Conservation (phyloP, 2,797 vertebrate species). For the Pangasius larnaudii region DNA sequence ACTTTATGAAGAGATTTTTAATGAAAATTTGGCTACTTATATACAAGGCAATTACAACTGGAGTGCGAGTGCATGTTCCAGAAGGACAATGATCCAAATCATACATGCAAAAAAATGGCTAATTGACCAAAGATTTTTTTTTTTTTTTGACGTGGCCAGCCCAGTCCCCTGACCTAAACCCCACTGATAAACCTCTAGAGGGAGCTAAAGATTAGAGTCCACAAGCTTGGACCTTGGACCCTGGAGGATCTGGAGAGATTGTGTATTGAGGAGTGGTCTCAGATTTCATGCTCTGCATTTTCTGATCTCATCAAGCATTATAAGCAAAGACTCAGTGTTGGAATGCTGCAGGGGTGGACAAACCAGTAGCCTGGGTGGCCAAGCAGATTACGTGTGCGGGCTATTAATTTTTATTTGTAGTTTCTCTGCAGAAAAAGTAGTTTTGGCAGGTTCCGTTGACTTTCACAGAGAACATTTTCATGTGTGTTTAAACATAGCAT, state of each 20-base stretch:
- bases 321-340: not conserved
- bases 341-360: not conserved
- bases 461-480: not conserved
- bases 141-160: not conserved
- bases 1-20: not conserved
- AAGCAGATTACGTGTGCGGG: not conserved
- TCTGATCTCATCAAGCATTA: not conserved
- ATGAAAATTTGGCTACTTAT: not conserved
- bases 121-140: not conserved
- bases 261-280: not conserved
- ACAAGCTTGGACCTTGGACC: not conserved
- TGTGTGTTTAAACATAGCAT: not conserved
- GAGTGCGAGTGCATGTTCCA: not conserved
- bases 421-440: not conserved
- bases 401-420: slow-evolving; percentile 32
- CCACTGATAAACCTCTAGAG: not conserved
- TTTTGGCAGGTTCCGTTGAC: not conserved
- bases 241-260: not conserved
- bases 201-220: not conserved
- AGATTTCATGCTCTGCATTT: not conserved
- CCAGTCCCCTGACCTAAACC: not conserved
- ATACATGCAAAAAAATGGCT: not conserved
- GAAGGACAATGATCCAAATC: not conserved
- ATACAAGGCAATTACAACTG: not conserved
- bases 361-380: not conserved